Evolutionary conservation across 2,888 invertebrate species (phyloP).

Genomic region (Lepidocyrtinus sp.): DNA sequence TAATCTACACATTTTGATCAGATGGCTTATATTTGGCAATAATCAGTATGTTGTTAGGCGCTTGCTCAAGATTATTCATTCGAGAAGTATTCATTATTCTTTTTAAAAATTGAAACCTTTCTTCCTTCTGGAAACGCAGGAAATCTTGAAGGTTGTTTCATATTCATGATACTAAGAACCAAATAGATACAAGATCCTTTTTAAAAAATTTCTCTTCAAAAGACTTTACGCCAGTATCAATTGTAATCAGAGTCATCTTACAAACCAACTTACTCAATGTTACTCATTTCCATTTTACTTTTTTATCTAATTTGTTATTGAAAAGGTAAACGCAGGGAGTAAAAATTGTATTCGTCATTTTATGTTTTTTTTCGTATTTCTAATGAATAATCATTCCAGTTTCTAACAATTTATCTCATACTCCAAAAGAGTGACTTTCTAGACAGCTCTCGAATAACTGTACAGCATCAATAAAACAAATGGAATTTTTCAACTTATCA

Average conservation of each 20-base stretch:
- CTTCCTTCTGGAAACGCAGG: conserved; percentile 43
- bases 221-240: neutral
- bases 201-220: neutral
- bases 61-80: neutral
- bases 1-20: neutral
- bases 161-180: neutral
- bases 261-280: neutral
- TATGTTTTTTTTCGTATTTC: neutral
- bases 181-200: neutral
- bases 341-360: neutral
- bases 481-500: neutral
- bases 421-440: no score
- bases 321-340: neutral
- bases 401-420: neutral
- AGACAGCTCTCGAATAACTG: no score
- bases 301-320: conserved; percentile 34
- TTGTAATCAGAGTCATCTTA: no score
- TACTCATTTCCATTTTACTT: neutral
- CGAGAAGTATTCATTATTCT: neutral
- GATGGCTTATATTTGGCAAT: neutral
- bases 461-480: neutral
- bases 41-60: neutral
- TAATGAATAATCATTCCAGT: conserved; percentile 25
- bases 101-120: conserved; percentile 1
- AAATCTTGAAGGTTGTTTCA: conserved; percentile 33